Base-by-base conservation (phyloP, 2,888 invertebrate species). In the Spodoptera picta region DNA sequence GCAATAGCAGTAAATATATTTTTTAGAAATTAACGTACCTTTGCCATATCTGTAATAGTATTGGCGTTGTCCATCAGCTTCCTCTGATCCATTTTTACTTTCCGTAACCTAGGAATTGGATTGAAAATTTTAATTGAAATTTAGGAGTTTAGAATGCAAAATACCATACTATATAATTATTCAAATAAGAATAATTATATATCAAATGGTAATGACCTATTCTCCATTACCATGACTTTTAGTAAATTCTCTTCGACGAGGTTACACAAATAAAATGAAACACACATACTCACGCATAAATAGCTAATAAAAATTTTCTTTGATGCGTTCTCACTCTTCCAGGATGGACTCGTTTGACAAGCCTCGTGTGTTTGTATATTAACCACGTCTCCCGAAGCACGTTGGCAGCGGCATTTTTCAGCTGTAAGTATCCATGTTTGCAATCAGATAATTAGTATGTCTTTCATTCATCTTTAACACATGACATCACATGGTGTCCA, bases 81-180 rank as follows among this genome's bases (percentile, higher is more conserved):
- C 90, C 99, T 96, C 95, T 99, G 99, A 95, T 99, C 99, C 98
- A 99, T 99, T 96, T 99, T 99, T 73, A 99, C 99, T 96, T 99
- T 99, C 88, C 99, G 96, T 94, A 99, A 97, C 92, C 99, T 99
- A 92, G 69, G 95, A 95, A 68, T 24, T 10, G 24, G 50, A 55
- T 19, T 7, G 7, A 44, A 14, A 12, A 3, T 49, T 55, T 52
- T 66, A 36, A 36, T 36, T 7, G 6, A 27, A 27, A 36, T 36
- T 36, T 36, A 27, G 27, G 4, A 27, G 27, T 27, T 7, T 7
- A 36, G 36, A 36, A 1, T 36, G 7, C 27, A 27, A 27, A 27
- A 27, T 3, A 27, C 27, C 2, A 19, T 19, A 19, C 19, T 19
- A 19, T 19, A 27, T 27, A 4, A 4, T 27, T 27, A 27, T 27